phyloP scores from a whole-genome alignment of 2,797 vertebrate species.

The Microctenopoma lineatum region DNA sequence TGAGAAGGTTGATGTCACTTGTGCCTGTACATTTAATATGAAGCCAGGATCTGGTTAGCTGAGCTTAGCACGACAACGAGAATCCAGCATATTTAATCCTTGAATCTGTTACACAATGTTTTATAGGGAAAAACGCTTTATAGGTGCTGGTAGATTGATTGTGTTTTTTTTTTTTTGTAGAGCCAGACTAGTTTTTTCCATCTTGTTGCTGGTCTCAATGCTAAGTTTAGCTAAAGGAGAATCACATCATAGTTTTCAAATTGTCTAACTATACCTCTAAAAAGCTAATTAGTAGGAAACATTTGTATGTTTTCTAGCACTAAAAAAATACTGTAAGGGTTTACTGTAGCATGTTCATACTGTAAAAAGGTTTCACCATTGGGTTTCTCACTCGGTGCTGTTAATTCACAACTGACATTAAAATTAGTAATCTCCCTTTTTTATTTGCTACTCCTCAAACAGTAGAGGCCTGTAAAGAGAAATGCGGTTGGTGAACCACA shows the following conservation, averaged over 20 bases:
- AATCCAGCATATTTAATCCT: too few relatives aligned
- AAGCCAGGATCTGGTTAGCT: too few relatives aligned
- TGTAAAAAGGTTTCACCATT: neutral
- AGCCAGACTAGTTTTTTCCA: neutral
- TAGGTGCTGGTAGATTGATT: neutral
- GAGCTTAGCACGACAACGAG: too few relatives aligned
- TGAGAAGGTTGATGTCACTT: neutral
- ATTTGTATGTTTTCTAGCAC: neutral
- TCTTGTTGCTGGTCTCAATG: neutral
- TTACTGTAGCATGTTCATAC: too few relatives aligned
- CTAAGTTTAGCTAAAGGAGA: too few relatives aligned
- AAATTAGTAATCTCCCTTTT: constrained; percentile 9
- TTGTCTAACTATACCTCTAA: neutral
- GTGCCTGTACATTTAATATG: too few relatives aligned
- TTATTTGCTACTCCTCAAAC: neutral
- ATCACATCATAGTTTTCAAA: neutral
- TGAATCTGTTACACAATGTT: neutral
- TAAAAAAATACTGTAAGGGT: neutral
- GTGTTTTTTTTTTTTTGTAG: neutral
- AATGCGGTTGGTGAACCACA: constrained; percentile 36
- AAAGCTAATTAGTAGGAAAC: too few relatives aligned
- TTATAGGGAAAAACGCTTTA: too few relatives aligned
- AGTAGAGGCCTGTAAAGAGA: constrained; percentile 26
- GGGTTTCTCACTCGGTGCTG: neutral
- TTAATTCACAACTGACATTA: constrained; percentile 20